phyloP scores from a whole-genome alignment of 2,797 vertebrate genomes.

The Mormyrops attenuatus region DNA sequence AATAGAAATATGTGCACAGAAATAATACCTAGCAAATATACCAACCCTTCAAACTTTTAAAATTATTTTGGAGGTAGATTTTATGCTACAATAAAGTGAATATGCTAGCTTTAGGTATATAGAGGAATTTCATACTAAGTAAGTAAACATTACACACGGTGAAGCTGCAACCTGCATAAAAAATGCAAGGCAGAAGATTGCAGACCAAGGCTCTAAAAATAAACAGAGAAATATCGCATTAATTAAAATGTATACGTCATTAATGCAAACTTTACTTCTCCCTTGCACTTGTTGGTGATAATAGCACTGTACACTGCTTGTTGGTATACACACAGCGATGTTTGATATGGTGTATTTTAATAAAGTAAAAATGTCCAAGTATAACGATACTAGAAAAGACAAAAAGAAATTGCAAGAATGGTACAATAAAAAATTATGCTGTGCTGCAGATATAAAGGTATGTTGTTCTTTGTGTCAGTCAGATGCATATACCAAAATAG shows the following conservation, averaged over 20 bases:
- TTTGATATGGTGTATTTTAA: background rate
- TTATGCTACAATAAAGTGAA: background rate
- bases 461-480: background rate
- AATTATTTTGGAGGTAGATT: background rate
- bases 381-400: too few relatives aligned
- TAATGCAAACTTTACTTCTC: background rate
- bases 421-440: too few relatives aligned
- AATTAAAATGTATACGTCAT: background rate
- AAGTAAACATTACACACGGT: constrained; percentile 38
- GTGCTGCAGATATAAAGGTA: background rate
- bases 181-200: background rate
- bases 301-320: background rate
- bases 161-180: constrained; percentile 26
- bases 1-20: background rate
- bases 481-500: background rate
- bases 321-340: background rate
- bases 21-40: background rate
- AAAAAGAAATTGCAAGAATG: too few relatives aligned
- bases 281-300: background rate
- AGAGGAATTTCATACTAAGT: background rate
- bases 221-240: background rate
- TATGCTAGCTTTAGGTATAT: background rate
- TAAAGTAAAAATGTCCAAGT: too few relatives aligned
- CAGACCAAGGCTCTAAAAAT: background rate
- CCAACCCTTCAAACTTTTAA: background rate